Conservation (phyloP, 2,797 vertebrate species). For the Pteropus rufus region DNA sequence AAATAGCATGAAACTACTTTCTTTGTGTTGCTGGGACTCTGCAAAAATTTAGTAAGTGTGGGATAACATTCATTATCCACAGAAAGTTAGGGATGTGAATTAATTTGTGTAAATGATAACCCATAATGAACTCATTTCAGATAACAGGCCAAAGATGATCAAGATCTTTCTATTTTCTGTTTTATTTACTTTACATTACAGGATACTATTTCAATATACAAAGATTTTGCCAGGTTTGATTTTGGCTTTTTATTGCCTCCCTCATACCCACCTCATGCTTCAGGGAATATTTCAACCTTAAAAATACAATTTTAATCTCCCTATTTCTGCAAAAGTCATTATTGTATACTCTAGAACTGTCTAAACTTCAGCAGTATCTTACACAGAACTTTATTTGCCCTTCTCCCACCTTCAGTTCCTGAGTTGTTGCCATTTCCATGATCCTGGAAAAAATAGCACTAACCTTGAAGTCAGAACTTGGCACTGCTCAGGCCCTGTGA, state of each 20-base stretch:
- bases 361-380: not conserved
- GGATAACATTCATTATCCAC: conserved; percentile 36
- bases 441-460: not conserved
- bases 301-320: conserved; percentile 23
- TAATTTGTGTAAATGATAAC: conserved; percentile 60
- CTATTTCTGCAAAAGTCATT: not conserved
- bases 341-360: not conserved
- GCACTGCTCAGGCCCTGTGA: not conserved
- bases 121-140: conserved; percentile 63
- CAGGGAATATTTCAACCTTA: not conserved
- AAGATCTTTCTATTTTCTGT: conserved; percentile 70
- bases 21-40: conserved; percentile 47
- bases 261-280: not conserved
- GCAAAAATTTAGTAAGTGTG: not conserved
- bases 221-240: conserved; percentile 33
- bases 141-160: conserved; percentile 59
- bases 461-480: not conserved
- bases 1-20: conserved; percentile 50
- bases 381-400: not conserved
- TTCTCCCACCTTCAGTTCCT: not conserved
- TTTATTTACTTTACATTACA: conserved; percentile 65
- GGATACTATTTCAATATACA: conserved; percentile 54
- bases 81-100: conserved; percentile 40
- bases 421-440: not conserved
- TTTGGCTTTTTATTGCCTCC: not conserved